Evolutionary conservation across 2,888 invertebrate species (phyloP).

Genomic region (Melikaiella ostensackeni): DNA sequence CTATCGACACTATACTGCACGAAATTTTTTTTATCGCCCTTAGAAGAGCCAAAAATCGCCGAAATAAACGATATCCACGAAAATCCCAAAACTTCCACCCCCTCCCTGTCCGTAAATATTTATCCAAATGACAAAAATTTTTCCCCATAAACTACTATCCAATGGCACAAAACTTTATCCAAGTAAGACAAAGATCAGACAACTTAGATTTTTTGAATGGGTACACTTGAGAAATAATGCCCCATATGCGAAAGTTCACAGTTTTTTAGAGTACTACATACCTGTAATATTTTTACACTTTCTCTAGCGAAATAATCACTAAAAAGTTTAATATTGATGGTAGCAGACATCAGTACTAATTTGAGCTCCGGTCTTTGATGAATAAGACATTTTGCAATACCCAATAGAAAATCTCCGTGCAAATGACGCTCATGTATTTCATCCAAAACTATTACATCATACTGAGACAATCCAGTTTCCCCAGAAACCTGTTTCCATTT

Average conservation of each 20-base stretch:
- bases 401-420: conserved; percentile 95
- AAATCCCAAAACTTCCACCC: too few species aligned
- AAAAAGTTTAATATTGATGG: conserved; percentile 98
- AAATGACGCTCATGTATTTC: conserved; percentile 98
- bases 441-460: conserved; percentile 96
- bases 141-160: too few species aligned
- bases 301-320: conserved; percentile 90
- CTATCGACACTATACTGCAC: too few species aligned
- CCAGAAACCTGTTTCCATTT: conserved; percentile 83
- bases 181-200: too few species aligned
- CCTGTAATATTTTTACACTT: conserved; percentile 89
- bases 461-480: conserved; percentile 88
- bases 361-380: conserved; percentile 89
- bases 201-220: too few species aligned
- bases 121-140: too few species aligned
- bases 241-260: conserved; percentile 2
- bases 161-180: too few species aligned
- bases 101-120: too few species aligned
- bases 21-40: too few species aligned
- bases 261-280: conserved; percentile 66
- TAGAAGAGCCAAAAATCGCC: too few species aligned
- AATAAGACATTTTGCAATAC: conserved; percentile 94
- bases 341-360: conserved; percentile 98
- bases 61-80: too few species aligned
- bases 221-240: too few species aligned